Percentiles rank a stretch among this genome's conserved stretches.
Evolutionary conservation across 1,140 invertebrate genomes (phyloP).

Genomic region (Caenorhabditis briggsae): DNA sequence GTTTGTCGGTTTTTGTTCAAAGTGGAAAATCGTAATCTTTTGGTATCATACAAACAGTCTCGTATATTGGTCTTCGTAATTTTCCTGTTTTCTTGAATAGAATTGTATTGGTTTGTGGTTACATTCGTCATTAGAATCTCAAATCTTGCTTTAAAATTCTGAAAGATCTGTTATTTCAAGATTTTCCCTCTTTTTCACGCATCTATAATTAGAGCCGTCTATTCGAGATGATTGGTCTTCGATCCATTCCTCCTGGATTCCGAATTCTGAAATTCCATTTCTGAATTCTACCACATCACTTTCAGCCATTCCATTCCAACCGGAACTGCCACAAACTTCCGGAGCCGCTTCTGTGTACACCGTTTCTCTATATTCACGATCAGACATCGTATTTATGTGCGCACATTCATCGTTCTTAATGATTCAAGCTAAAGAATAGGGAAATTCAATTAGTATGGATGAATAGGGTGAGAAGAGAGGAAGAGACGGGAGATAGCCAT

Average conservation of each 20-base stretch:
- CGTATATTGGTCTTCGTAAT: no score
- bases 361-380: background rate
- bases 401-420: background rate
- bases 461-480: background rate
- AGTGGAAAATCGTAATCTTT: no score
- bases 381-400: background rate
- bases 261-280: background rate
- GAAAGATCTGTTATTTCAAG: no score
- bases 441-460: constrained; percentile 53
- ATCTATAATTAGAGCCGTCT: no score
- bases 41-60: no score
- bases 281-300: background rate
- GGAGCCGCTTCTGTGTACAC: background rate
- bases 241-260: no score
- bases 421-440: background rate
- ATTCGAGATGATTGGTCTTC: no score
- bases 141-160: background rate
- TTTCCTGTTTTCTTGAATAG: no score
- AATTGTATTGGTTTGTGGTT: no score
- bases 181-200: no score
- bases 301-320: background rate
- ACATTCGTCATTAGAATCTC: background rate
- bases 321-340: no score
- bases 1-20: no score
- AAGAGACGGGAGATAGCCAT: background rate